Base-by-base conservation (phyloP, 2,888 invertebrate genomes). In the Hipparchia sbordonii region DNA sequence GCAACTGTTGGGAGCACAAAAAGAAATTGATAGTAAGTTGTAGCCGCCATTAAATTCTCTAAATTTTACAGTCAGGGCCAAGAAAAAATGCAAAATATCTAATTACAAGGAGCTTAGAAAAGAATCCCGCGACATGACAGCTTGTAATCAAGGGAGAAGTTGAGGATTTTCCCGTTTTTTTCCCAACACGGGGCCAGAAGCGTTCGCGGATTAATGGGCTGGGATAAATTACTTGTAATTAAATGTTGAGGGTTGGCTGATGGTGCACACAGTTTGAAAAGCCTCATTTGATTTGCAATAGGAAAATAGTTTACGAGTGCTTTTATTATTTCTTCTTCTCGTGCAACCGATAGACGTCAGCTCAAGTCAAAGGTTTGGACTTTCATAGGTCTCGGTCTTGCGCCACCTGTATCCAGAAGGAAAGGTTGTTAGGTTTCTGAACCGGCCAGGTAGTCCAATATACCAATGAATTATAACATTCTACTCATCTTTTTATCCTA, bases 81-180 rank as follows among this genome's bases (percentile, higher is more conserved):
- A 59, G 79, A 83, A 85, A 87, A 71, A 48, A 62, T 13, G 88
- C 88, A 83, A 87, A 88, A 85, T 87, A 90, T 89, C 89, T 92
- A 92, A 93, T 93, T 93, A 91, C 85, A 89, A 88, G 85, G 88
- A 90, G 91, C 86, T 92, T 92, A 90, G 89, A 90, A 93, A 92
- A 76, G 91, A 92, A 93, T 90, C 90, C 89, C 85, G 89, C 90
- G 87, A 91, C 87, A 90, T 92, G 93, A 92, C 93, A 92, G 93
- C 92, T 89, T 91, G 93, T 90, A 93, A 93, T 93, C 92, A 92
- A 87, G 91, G 90, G 90, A 48, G 48, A 89, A 92, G 90, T 89
- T 89, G 89, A 87, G 85, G 68, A 69, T 69, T 69, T 87, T 84
- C 84, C 81, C 79, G 80, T 80, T 85, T 88, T 85, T 48, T 48